Evolutionary conservation across 2,797 vertebrate species (phyloP), one percentile per base, ranked within the genome.

Genomic region (Columba guinea): DNA sequence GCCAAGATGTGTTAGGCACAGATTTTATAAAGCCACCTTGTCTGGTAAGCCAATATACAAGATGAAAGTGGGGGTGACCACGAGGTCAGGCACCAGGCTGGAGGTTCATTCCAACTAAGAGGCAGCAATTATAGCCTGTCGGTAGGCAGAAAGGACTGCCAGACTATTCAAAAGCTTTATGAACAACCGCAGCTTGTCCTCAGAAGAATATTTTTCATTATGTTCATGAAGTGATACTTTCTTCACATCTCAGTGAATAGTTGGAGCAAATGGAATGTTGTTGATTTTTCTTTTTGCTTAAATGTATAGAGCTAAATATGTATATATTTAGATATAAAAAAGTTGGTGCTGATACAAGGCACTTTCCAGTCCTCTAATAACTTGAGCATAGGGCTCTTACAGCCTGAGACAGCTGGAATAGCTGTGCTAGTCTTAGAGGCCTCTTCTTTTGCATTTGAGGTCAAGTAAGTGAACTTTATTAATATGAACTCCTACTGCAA

Each of bases 101-200:
- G 70, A 87, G 22, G 41, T 84, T 95, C 30, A 60, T 59, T 94
- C 23, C 30, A 79, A 56, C 84, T 71, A 63, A 94, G 79, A 89
- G 67, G 75, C 56, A 76, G 60, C 80, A 91, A 60, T 95, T 90
- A 41, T 56, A 86, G 56, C 37, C 52, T 94, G 70, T 82, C 74
- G 3, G 0, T 49, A 67, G 70, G 46, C 86, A 92, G 69, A 84
- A 87, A 48, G 21, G 8, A 41, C 52, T 89, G 39, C 48, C 51
- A 82, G 84, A 49, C 32, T 46, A 24, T 56, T 82, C 30, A 20
- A 65, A 89, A 77, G 11, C 64, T 78, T 59, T 78, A 30, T 44
- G 74, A 77, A 71, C 35, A 86, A 3, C 34, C 34, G 11, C 3
- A 2, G 13, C 35, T 88, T 94, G 26, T 86, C 84, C 56, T 85